These are phyloP conservation scores for Puffinus mauretanicus DNA, from an alignment of 2,113 vertebrate species.

Conservation along the genomic window DNA sequence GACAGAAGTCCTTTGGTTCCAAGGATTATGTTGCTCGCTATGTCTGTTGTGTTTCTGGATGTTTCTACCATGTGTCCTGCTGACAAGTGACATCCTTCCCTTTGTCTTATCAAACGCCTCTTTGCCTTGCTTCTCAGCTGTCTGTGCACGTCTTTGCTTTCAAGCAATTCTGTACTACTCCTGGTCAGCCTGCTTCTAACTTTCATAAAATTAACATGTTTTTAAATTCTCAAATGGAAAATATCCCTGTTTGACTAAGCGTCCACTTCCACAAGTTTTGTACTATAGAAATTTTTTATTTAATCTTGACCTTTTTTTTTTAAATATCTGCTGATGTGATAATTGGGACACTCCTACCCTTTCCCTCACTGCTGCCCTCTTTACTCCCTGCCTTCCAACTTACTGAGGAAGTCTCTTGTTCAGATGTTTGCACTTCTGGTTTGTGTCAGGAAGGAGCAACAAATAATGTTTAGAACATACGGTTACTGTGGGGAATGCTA, in stretches of 20 bases:
- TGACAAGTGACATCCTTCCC: not conserved
- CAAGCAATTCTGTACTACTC: not conserved
- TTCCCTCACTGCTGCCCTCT: not conserved
- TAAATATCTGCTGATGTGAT: not conserved
- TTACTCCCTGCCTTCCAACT: not conserved
- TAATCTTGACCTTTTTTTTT: not conserved
- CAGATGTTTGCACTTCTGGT: not conserved
- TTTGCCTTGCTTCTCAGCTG: not conserved
- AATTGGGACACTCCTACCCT: not conserved
- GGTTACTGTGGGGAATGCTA: not conserved
- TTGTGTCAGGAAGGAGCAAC: not conserved
- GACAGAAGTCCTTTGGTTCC: not conserved
- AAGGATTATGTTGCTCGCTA: not conserved
- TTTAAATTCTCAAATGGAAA: not conserved
- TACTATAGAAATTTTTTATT: not conserved
- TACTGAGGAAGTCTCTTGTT: not conserved
- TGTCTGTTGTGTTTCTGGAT: not conserved
- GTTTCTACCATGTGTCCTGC: not conserved
- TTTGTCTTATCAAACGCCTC: not conserved
- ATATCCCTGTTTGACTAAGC: not conserved
- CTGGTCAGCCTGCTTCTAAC: not conserved
- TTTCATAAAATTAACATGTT: not conserved
- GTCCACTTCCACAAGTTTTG: not conserved
- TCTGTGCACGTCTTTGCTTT: not conserved
- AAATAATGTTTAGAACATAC: not conserved